These are phyloP conservation scores for Calycopis cecrops DNA, from an alignment of 1,140 invertebrate species.

Conservation along the genomic window DNA sequence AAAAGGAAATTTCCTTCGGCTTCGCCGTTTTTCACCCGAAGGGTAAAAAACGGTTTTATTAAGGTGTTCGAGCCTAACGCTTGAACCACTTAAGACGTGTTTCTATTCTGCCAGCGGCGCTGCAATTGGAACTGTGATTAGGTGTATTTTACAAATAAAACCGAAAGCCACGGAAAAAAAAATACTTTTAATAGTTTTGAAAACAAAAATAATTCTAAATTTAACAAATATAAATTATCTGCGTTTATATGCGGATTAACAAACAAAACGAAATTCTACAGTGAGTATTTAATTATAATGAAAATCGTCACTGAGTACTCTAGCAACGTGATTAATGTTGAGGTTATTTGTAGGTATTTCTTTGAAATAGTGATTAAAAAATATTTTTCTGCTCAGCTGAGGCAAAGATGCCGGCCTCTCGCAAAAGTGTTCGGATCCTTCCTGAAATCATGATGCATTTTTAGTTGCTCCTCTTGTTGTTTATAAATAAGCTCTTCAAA, in stretches of 20 bases:
- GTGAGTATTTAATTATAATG: not conserved
- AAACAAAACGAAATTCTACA: conserved; percentile 9
- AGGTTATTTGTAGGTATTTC: conserved; percentile 7
- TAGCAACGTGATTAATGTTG: conserved; percentile 10
- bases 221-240: too few species aligned
- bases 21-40: too few species aligned
- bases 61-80: too few species aligned
- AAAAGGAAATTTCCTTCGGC: too few species aligned
- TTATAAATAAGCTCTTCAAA: conserved; percentile 19
- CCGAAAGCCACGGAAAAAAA: not conserved
- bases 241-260: not conserved
- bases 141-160: conserved; percentile 8
- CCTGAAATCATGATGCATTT: conserved; percentile 15
- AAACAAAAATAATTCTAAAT: too few species aligned
- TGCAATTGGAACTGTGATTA: conserved; percentile 16
- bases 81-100: too few species aligned
- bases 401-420: conserved; percentile 17
- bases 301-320: conserved; percentile 14
- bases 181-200: too few species aligned
- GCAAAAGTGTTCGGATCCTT: conserved; percentile 18
- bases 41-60: too few species aligned
- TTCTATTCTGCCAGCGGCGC: conserved; percentile 21
- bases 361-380: conserved; percentile 19
- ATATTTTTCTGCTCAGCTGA: conserved; percentile 13
- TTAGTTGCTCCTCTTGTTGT: conserved; percentile 4